Percentiles rank a stretch among this genome's conserved stretches.
phyloP scores from a whole-genome alignment of 1,140 invertebrate species.

The Trichonephila inaurata region DNA sequence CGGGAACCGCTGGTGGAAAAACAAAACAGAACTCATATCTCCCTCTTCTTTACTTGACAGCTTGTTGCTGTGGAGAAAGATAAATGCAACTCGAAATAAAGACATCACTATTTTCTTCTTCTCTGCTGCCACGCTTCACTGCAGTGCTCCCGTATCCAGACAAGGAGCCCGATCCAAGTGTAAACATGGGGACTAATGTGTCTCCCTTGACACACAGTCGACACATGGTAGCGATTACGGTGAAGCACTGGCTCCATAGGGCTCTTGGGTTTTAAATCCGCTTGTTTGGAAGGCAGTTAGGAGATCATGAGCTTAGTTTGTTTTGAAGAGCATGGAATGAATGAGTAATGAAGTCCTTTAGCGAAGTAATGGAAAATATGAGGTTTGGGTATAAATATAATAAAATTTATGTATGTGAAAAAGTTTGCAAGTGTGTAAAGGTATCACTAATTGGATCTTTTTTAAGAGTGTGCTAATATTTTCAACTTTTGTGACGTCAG shows the following conservation, averaged over 20 bases:
- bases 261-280: too few species aligned
- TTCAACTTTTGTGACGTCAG: too few species aligned
- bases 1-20: neutral
- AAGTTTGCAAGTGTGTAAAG: neutral
- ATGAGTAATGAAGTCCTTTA: neutral
- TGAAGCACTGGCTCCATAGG: neutral
- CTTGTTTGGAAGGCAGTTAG: neutral
- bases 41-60: conserved; percentile 24
- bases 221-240: conserved; percentile 42
- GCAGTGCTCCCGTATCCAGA: neutral
- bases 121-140: neutral
- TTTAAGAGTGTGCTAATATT: too few species aligned
- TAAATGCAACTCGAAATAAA: conserved; percentile 35
- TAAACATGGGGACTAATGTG: conserved; percentile 52
- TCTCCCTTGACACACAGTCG: conserved; percentile 14
- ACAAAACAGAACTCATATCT: conserved; percentile 28
- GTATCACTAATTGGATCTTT: neutral
- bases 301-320: neutral
- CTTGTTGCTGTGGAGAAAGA: conserved; percentile 15
- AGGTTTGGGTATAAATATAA: neutral
- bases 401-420: neutral
- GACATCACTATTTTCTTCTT: conserved; percentile 18
- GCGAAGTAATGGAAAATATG: neutral
- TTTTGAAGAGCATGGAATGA: neutral
- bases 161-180: conserved; percentile 12